Evolutionary conservation across 2,797 vertebrate species (phyloP).

Genomic region (Phoeniculus purpureus): DNA sequence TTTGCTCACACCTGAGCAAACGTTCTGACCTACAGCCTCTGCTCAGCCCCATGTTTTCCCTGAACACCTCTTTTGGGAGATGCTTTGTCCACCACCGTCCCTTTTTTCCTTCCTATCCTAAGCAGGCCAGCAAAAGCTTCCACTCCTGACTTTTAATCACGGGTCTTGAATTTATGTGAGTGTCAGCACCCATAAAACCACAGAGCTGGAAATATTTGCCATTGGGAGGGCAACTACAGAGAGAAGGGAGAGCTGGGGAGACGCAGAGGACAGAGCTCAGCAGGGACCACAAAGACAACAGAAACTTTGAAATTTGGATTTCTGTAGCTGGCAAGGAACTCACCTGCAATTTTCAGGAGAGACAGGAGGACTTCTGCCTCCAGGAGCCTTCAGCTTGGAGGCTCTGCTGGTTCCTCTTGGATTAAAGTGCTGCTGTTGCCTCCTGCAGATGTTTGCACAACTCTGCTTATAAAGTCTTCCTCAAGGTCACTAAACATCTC

Average conservation of each 20-base stretch:
- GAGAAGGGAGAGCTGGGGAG: not conserved
- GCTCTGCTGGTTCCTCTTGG: not conserved
- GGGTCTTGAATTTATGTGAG: not conserved
- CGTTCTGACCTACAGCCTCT: not conserved
- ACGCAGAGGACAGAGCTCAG: not conserved
- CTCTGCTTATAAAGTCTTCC: not conserved
- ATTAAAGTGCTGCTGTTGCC: not conserved
- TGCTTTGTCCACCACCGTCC: not conserved
- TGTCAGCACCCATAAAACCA: not conserved
- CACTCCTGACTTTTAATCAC: not conserved
- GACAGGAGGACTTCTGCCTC: not conserved
- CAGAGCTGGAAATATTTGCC: not conserved
- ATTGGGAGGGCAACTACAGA: not conserved
- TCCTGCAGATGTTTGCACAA: not conserved
- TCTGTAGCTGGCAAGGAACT: not conserved
- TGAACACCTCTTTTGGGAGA: not conserved
- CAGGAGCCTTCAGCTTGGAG: not conserved
- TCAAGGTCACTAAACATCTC: not conserved
- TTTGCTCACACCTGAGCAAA: accelerated
- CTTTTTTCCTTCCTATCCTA: not conserved
- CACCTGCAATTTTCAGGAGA: not conserved
- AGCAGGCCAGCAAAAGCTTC: not conserved
- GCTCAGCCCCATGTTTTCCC: not conserved
- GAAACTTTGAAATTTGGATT: not conserved
- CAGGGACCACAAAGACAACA: not conserved